Evolutionary conservation across 2,888 invertebrate genomes (phyloP), one percentile per base, ranked within the genome.

Genomic region (Actias luna): DNA sequence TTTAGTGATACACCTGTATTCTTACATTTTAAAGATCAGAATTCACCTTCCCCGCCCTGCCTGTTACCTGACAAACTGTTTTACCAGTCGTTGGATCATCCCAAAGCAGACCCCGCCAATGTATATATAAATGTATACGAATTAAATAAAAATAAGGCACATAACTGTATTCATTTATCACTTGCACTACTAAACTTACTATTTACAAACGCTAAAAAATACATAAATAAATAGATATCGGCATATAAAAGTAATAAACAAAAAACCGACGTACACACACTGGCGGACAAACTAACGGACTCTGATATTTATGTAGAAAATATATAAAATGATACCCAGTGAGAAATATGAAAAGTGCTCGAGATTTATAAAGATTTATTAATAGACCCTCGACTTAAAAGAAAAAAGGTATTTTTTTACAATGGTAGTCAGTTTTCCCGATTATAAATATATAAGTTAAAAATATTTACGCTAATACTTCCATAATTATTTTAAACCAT

Each of bases 81-180:
- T 5, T 4, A 7, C 18, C n/a, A 8, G 42, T 1, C 18, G 18
- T 7, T 42, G 5, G 18, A 16, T n/a, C n/a, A n/a, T n/a, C n/a
- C n/a, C n/a, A 36, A 8, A 36, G 14, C 14, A 2, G 16, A 42
- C 8, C 2, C 42, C 42, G 18, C 18, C 42, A 18, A 4, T 42
- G 18, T 8, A 18, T 42, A 8, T n/a, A 61, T 7, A 35, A 55
- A 27, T 42, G 46, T 60, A n/a, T 59, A 60, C 31, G 33, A 39
- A 60, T 59, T 71, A 75, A 75, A 77, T 78, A 77, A 76, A 78
- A 75, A 74, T 82, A 87, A 87, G 87, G 87, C 87, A 87, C 87
- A 80, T 79, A 77, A 79, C n/a, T 80, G 77, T 76, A 77, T 72
- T n/a, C 73, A 82, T 80, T 73, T 84, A 84, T 84, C 85, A 85